A percentile compares a stretch with the other conserved stretches of the same genome.
Evolutionary conservation across 1,140 invertebrate species (phyloP).

Genomic region (Drosophila sulfurigaster): DNA sequence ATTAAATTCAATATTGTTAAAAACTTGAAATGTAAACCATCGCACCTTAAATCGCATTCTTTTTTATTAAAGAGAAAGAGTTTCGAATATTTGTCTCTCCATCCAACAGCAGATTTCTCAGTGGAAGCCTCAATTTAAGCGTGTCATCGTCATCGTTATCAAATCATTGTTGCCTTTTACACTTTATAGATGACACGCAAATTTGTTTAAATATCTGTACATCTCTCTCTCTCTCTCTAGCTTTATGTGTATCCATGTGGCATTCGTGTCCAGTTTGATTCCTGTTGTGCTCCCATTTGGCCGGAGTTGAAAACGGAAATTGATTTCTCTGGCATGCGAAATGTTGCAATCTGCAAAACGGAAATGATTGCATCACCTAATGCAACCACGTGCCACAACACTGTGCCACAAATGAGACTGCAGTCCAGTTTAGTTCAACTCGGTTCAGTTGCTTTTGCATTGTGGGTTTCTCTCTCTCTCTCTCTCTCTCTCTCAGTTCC

Average conservation of each 20-base stretch:
- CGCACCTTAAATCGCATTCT: too few relatives aligned
- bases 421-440: conserved; percentile 19
- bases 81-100: too few relatives aligned
- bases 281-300: conserved; percentile 33
- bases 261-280: conserved; percentile 22
- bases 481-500: background rate
- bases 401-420: conserved; percentile 13
- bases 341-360: conserved; percentile 67
- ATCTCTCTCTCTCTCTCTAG: background rate
- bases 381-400: conserved; percentile 69
- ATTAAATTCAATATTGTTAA: too few relatives aligned
- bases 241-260: background rate
- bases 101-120: too few relatives aligned
- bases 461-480: background rate
- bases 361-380: conserved; percentile 81
- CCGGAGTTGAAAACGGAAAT: conserved; percentile 64
- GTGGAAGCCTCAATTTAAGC: too few relatives aligned
- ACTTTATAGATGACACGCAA: conserved; percentile 36
- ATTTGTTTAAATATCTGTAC: conserved; percentile 1
- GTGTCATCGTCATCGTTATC: conserved; percentile 19
- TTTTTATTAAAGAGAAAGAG: too few relatives aligned
- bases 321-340: conserved; percentile 71
- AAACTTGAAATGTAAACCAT: too few relatives aligned
- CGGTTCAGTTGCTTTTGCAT: conserved; percentile 5
- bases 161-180: conserved; percentile 28